Evolutionary conservation across 2,113 vertebrate species (phyloP).

Genomic region (Cyrtonyx montezumae): DNA sequence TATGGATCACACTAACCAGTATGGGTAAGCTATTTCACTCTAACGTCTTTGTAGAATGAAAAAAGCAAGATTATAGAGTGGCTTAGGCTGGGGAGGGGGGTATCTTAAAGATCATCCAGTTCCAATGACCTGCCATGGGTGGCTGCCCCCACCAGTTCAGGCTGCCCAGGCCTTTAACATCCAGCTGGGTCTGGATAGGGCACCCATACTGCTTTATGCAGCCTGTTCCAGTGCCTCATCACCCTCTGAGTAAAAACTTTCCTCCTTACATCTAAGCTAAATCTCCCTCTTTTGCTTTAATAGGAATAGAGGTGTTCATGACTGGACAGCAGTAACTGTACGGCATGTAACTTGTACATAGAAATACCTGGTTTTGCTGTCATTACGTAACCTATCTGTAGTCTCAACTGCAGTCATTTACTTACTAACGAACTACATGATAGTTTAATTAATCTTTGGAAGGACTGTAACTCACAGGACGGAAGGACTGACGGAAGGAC

Average conservation of each 20-base stretch:
- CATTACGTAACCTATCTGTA: fast-evolving
- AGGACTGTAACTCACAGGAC: neutral
- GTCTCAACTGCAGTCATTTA: neutral
- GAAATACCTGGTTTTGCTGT: neutral
- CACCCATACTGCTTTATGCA: too few species aligned
- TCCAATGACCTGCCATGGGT: too few species aligned
- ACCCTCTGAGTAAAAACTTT: too few species aligned
- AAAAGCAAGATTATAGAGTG: neutral
- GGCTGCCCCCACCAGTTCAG: too few species aligned
- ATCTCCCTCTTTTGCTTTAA: too few species aligned
- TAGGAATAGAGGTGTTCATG: neutral
- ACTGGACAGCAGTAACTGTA: neutral
- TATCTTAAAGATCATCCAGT: too few species aligned
- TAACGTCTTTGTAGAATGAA: neutral
- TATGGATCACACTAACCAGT: neutral
- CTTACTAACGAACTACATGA: neutral
- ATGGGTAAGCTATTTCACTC: neutral
- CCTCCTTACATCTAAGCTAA: too few species aligned
- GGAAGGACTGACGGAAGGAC: too few species aligned
- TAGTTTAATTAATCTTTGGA: neutral
- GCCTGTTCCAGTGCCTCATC: too few species aligned
- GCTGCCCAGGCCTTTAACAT: too few species aligned
- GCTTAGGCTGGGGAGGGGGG: too few species aligned
- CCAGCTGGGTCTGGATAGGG: too few species aligned
- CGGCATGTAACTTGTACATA: neutral